Conservation (phyloP, 2,888 invertebrate genomes). For the Parochlus steinenii region DNA sequence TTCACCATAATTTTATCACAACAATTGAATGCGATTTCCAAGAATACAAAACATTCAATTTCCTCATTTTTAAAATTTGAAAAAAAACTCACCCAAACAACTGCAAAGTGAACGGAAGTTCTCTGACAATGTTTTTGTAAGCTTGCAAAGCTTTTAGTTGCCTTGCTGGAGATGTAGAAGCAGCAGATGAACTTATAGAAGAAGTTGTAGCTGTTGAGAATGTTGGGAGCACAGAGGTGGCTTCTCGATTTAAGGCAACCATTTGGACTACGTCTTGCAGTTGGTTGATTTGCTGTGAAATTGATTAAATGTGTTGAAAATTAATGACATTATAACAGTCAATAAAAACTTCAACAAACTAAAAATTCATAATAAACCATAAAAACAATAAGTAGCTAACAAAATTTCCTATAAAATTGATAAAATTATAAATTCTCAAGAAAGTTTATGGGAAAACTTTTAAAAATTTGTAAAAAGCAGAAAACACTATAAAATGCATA, state of each 20-base stretch:
- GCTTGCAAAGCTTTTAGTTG: conserved; percentile 29
- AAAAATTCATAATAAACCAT: neutral
- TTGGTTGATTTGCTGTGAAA: conserved; percentile 29
- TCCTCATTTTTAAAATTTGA: too few species aligned
- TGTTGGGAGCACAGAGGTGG: conserved; percentile 28
- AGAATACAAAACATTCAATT: too few species aligned
- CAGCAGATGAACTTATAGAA: conserved; percentile 15
- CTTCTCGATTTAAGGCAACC: conserved; percentile 29
- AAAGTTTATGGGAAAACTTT: conserved; percentile 4
- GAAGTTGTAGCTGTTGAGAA: conserved; percentile 22
- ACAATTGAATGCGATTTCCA: too few species aligned
- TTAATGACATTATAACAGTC: too few species aligned
- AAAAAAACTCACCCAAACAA: conserved; percentile 27
- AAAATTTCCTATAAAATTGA: neutral
- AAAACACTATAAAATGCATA: conserved; percentile 15
- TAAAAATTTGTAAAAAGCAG: neutral
- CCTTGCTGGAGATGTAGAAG: conserved; percentile 25
- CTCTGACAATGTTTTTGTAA: conserved; percentile 29
- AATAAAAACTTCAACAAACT: too few species aligned
- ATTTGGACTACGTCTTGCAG: conserved; percentile 30
- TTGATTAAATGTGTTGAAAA: too few species aligned
- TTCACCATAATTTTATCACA: too few species aligned
- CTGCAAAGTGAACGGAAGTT: conserved; percentile 29
- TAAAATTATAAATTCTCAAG: conserved; percentile 1
- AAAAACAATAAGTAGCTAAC: neutral